Conservation (phyloP, 2,888 invertebrate species). For the Standfussiana lucernea region DNA sequence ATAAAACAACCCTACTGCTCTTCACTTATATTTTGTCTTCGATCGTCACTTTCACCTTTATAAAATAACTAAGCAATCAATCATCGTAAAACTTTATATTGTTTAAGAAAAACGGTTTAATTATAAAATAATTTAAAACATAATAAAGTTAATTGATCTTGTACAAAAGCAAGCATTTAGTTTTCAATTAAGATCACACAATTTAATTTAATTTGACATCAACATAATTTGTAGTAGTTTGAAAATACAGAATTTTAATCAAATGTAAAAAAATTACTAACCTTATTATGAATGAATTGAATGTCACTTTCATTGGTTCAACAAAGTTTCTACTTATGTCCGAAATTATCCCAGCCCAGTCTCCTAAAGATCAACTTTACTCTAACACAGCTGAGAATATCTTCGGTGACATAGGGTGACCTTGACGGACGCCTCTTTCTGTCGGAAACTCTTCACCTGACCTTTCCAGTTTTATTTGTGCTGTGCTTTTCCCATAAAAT, state of each 20-base stretch:
- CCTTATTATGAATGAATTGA: no score
- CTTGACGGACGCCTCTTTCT: no score
- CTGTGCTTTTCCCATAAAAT: no score
- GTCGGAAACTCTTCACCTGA: no score
- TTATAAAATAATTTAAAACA: neutral
- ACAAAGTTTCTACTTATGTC: no score
- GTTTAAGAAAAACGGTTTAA: slow-evolving; percentile 11
- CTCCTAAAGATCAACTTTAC: no score
- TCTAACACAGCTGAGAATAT: no score
- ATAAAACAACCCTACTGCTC: neutral
- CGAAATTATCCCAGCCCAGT: no score
- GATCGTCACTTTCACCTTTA: neutral
- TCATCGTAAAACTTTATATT: slow-evolving; percentile 13
- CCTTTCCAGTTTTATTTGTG: no score
- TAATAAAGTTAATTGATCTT: neutral
- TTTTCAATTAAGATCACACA: neutral
- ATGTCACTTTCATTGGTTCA: neutral
- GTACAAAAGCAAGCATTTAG: neutral
- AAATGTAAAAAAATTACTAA: no score
- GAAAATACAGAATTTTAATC: neutral
- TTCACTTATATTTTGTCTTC: neutral
- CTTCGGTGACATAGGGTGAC: no score
- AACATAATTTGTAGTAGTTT: neutral
- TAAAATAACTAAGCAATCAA: slow-evolving; percentile 6
- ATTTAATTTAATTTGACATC: neutral